These are phyloP conservation scores for Volucella inflata DNA, from an alignment of 2,888 invertebrate species.

Conservation along the genomic window DNA sequence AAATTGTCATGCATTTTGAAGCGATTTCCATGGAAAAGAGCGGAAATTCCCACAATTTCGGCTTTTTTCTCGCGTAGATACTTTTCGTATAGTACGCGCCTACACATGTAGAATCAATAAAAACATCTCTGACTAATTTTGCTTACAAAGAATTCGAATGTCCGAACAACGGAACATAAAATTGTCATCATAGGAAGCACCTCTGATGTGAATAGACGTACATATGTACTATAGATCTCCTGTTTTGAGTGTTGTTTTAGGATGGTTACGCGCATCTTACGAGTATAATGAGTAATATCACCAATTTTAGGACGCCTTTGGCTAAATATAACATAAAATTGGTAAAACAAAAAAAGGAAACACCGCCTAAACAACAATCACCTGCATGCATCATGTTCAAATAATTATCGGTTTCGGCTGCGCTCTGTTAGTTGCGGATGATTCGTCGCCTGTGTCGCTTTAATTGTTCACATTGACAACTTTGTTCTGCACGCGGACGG, in stretches of 20 bases:
- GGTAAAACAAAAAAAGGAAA: too few species aligned
- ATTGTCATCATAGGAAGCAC: constrained; percentile 30
- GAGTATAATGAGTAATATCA: constrained; percentile 43
- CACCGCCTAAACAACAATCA: constrained; percentile 20
- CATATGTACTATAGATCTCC: constrained; percentile 33
- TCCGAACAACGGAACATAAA: constrained; percentile 25
- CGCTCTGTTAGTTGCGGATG: constrained; percentile 24
- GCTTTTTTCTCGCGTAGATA: not conserved
- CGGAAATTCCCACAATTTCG: constrained; percentile 53
- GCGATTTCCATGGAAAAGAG: constrained; percentile 49
- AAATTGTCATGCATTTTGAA: constrained; percentile 57
- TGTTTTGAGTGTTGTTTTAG: constrained; percentile 42
- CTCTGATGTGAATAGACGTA: constrained; percentile 33
- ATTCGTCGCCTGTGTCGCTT: constrained; percentile 63
- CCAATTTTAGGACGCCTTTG: constrained; percentile 47
- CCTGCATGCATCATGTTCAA: constrained; percentile 51
- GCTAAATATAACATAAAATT: constrained; percentile 32
- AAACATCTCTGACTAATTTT: constrained; percentile 64
- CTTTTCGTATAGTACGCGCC: constrained; percentile 24
- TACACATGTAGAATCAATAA: constrained; percentile 26
- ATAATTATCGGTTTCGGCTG: constrained; percentile 50
- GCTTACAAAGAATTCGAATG: not conserved
- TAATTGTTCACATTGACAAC: constrained; percentile 75
- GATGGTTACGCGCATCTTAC: not conserved
- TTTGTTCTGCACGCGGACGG: constrained; percentile 64